phyloP scores from a whole-genome alignment of 2,888 invertebrate species.

The Lepidochrysops patricia region DNA sequence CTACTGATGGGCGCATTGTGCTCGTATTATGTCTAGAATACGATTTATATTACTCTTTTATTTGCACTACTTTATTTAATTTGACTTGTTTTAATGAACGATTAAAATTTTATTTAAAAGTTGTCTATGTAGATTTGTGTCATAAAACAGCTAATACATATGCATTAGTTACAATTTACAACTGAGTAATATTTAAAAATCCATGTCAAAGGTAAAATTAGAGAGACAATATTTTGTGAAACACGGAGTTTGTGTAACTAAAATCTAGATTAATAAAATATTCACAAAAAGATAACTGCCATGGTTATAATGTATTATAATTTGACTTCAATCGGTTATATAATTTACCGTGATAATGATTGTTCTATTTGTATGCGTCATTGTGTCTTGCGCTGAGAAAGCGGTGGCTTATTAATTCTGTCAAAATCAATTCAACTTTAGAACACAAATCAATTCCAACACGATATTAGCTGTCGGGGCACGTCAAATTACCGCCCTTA shows the following conservation, averaged over 20 bases:
- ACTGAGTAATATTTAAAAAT: too few species aligned
- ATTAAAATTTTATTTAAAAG: too few species aligned
- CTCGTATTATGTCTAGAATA: conserved; percentile 16
- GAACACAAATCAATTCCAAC: conserved; percentile 72
- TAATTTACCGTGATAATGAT: background rate
- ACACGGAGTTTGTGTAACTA: too few species aligned
- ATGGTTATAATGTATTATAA: background rate
- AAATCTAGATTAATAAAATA: too few species aligned
- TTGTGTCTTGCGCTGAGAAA: conserved; percentile 30
- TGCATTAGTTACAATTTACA: too few species aligned
- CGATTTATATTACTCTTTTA: conserved; percentile 18
- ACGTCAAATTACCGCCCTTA: conserved; percentile 65
- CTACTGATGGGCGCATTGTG: conserved; percentile 24
- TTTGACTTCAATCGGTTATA: background rate
- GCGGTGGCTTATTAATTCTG: conserved; percentile 71
- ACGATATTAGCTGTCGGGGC: conserved; percentile 67
- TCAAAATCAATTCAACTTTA: conserved; percentile 69
- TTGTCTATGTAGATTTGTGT: too few species aligned
- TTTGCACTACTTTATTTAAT: conserved; percentile 17
- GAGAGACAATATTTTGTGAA: too few species aligned
- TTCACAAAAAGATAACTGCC: too few species aligned
- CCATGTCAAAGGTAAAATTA: too few species aligned
- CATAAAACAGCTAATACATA: too few species aligned
- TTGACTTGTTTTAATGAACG: background rate
- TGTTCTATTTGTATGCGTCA: conserved; percentile 16